Base-by-base conservation (phyloP, 2,888 invertebrate genomes). In the Oscheius sp. region DNA sequence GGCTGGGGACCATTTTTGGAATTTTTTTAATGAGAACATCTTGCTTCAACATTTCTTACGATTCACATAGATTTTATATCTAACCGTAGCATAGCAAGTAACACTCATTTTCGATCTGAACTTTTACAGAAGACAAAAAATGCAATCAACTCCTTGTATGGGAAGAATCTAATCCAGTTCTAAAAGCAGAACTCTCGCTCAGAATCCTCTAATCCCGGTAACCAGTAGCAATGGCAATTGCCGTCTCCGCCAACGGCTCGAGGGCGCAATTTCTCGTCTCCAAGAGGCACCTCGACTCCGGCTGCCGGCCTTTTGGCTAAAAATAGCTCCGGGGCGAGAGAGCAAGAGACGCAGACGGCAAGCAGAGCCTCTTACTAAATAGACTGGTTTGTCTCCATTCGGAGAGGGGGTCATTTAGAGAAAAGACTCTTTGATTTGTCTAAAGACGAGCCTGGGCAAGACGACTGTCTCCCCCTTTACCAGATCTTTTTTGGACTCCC, bases 251-350 rank as follows among this genome's bases (percentile, higher is more conserved):
- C 63, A 42, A 42, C 42, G 63, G 63, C 63, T 63, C 50, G 63
- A 63, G 63, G 63, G 63, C 68, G 68, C 68, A 68, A 68, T 68
- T 68, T 68, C 68, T 68, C 68, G 68, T 68, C 55, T 68, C 68
- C 37, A 68, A 68, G 55, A 65, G 50, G 51, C 53, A 37, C 48
- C 63, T 63, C 63, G 21, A 32, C 42, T 42, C 58, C 59, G 32
- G 59, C 42, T n/a, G 63, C 42, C 42, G 42, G 42, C 42, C 42
- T 42, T 42, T 42, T 9, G 32, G 51, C 68, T 68, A 68, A 53
- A 68, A 68, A 68, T 68, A 68, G 68, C 53, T 21, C 63, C 13
- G 63, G n/a, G 68, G 21, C 33, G 37, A 32, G 55, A 42, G 42
- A 42, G 42, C 42, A 7, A 42, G 42, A 42, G 29, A 21, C 9